phyloP scores from a whole-genome alignment of 1,140 invertebrate species.

The Drosophila subobscura region DNA sequence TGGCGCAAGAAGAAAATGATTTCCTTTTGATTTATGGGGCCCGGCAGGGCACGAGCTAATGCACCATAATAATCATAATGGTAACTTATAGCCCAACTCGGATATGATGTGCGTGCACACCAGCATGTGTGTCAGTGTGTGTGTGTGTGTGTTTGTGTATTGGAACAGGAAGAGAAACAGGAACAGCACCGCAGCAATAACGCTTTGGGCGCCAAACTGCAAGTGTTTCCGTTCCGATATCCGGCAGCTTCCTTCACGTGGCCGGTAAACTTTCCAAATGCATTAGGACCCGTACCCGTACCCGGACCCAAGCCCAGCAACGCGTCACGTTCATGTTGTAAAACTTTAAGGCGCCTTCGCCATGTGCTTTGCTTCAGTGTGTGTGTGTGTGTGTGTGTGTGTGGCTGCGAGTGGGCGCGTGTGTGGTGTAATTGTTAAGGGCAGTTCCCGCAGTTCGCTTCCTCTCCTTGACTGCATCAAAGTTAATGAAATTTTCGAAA shows the following conservation, averaged over 20 bases:
- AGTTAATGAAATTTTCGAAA: constrained; percentile 70
- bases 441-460: constrained; percentile 11
- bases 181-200: constrained; percentile 67
- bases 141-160: neutral
- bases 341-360: constrained; percentile 37
- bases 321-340: constrained; percentile 71
- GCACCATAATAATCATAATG: constrained; percentile 68
- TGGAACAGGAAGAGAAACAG: constrained; percentile 36
- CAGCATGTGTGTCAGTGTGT: neutral
- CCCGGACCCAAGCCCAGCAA: no score
- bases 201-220: constrained; percentile 64
- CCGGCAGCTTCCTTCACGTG: constrained; percentile 62
- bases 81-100: constrained; percentile 49
- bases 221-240: constrained; percentile 82
- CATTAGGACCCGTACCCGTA: constrained; percentile 52
- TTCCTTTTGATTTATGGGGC: constrained; percentile 56
- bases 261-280: constrained; percentile 70
- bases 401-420: neutral
- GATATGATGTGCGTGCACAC: constrained; percentile 53
- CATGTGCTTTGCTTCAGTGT: neutral
- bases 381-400: constrained; percentile 15
- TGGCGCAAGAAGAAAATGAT: constrained; percentile 44
- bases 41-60: constrained; percentile 26
- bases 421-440: constrained; percentile 51
- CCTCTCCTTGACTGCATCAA: constrained; percentile 56